Conservation (phyloP, 2,113 vertebrate species). For the Sinocyclocheilus anophthalmus region DNA sequence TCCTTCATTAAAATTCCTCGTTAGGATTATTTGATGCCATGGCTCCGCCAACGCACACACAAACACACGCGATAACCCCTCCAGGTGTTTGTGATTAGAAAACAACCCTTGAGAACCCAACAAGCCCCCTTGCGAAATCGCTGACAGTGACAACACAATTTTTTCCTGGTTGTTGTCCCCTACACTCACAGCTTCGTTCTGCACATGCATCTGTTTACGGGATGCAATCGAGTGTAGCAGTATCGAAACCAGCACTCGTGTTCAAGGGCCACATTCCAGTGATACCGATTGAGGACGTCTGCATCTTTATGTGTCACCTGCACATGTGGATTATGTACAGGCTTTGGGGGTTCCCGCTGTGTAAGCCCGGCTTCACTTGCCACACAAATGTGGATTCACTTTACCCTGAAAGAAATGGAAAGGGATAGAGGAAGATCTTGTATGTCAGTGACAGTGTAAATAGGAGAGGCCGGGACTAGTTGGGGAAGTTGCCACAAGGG, state of each 20-base stretch:
- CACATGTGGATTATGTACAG: constrained; percentile 78
- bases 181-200: constrained; percentile 66
- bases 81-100: constrained; percentile 82
- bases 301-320: constrained; percentile 73
- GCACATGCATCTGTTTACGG: constrained; percentile 69
- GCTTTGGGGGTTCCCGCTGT: constrained; percentile 76
- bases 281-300: constrained; percentile 71
- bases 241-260: constrained; percentile 22
- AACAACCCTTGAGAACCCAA: constrained; percentile 79
- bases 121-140: constrained; percentile 73
- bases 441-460: not conserved
- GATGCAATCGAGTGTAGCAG: constrained; percentile 65
- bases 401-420: constrained; percentile 50
- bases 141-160: constrained; percentile 64
- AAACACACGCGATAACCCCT: constrained; percentile 62
- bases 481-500: not conserved
- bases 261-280: constrained; percentile 57
- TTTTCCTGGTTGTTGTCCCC: constrained; percentile 68
- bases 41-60: constrained; percentile 32
- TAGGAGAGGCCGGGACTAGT: not conserved
- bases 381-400: constrained; percentile 71
- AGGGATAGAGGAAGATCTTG: not conserved
- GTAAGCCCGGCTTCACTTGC: constrained; percentile 72
- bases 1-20: constrained; percentile 58
- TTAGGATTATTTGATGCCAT: constrained; percentile 69